Percentiles rank a stretch among this genome's conserved stretches.
Evolutionary conservation across 2,113 vertebrate species (phyloP).

Genomic region (Psephotus haematonotus): DNA sequence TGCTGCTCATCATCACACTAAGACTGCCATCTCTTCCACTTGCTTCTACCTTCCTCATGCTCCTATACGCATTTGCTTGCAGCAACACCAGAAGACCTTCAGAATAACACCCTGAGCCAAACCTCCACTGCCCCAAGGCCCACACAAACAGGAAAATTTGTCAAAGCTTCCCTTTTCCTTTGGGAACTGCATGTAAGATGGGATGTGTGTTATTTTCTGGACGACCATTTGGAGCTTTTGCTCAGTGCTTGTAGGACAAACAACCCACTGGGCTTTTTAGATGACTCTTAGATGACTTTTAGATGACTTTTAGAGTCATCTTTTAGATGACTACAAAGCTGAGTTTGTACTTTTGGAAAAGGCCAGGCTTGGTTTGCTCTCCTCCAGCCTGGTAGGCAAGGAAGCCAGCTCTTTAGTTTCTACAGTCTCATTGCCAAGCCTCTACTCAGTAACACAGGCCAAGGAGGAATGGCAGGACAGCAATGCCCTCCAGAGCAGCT

Average conservation of each 20-base stretch:
- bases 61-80: neutral
- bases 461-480: neutral
- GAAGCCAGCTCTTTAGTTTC: neutral
- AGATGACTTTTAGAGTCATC: neutral
- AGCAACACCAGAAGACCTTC: neutral
- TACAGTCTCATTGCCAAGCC: neutral
- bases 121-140: neutral
- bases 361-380: neutral
- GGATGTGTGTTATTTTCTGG: neutral
- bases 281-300: neutral
- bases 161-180: neutral
- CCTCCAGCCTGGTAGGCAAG: neutral
- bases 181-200: neutral
- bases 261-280: neutral
- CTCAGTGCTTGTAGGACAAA: neutral
- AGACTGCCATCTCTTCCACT: neutral
- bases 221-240: neutral
- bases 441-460: neutral
- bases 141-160: neutral
- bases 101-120: neutral
- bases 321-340: neutral
- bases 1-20: neutral
- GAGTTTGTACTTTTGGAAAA: neutral
- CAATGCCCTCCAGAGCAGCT: neutral
- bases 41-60: neutral